Base-by-base conservation (phyloP, 1,140 invertebrate genomes). In the Antheraea pernyi region DNA sequence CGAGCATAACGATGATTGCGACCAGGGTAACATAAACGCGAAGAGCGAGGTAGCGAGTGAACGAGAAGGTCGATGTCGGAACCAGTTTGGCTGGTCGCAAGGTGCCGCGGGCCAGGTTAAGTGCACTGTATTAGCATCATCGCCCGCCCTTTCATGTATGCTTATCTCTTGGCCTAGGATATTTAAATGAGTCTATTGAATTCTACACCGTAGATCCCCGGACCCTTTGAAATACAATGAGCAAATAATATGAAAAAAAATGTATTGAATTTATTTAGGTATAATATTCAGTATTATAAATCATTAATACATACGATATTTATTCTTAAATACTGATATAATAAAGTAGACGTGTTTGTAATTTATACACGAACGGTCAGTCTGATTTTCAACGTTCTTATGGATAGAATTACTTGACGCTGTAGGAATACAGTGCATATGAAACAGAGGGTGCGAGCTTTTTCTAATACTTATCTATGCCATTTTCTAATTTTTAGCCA, bases 71-170 rank as follows among this genome's bases (percentile, higher is more conserved):
- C 88, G 88, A 71, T 71, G 67, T 65, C 65, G 78, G 77, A 91
- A 91, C 89, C 86, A 87, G 89, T 91, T 91, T 89, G 81, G 80
- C 79, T 79, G 87, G 85, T 7, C 75, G 89, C 87, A 90, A 91
- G 85, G 89, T 91, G 89, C 86, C 84, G 82, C 73, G 78, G 86
- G 83, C 84, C 84, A 80, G 81, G 84, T 89, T 91, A 89, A 89
- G 87, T 91, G 88, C 89, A 85, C 81, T 83, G 79, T 84, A 91
- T 89, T 89, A 89, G 79, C 85, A 85, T 89, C 84, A 88, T 88
- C 88, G 87, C 77, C 82, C 81, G 83, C 85, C 86, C 89, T 91
- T 91, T 91, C 84, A 79, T 88, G 86, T 88, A 81, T 79, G 75
- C 83, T 89, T 88, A 88, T 89, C 86, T 84, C 74, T 77, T 75